Evolutionary conservation across 2,797 vertebrate species (phyloP), one percentile per base, ranked within the genome.

Genomic region (Toxotes lorentzi): DNA sequence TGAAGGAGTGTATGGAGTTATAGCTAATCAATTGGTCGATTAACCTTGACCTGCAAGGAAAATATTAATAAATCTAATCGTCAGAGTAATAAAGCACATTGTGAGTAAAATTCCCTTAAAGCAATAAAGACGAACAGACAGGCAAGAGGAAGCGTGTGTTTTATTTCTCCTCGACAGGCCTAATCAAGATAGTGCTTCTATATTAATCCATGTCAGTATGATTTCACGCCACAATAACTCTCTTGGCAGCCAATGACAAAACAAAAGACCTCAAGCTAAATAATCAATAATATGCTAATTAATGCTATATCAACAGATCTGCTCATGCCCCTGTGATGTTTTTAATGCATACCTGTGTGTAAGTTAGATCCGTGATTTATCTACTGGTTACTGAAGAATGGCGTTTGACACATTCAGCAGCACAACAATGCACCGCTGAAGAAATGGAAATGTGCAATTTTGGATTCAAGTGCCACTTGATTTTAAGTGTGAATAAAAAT

Each of bases 181-280:
- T 78, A 81, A 85, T 89, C 78, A 87, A 76, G 62, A 76, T 83
- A 64, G 50, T 76, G 76, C 75, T 85, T 38, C 53, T 59, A 64
- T 81, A 86, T 80, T 77, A 84, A 86, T 87, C 76, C 35, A 66
- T 69, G 82, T 85, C 79, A 58, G 64, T 84, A 68, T 81, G 69
- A 89, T 90, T 94, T 92, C 77, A 72, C 84, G 59, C 64, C 60
- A 10, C 21, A n/a, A 48, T 73, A 78, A 82, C 60, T 84, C 76
- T 82, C 67, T 38, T 16, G 54, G 60, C 70, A 66, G 80, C 73
- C 47, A 62, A 23, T 73, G 79, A 82, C 54, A 64, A 80, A 84
- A 27, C 67, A 70, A 53, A 65, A 73, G 24, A 76, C 73, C 51
- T 63, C 21, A 0, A 35, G 64, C 59, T 73, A 65, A 77, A 41